Conservation (phyloP, 2,888 invertebrate genomes). For the Gandaritis pyraliata region DNA sequence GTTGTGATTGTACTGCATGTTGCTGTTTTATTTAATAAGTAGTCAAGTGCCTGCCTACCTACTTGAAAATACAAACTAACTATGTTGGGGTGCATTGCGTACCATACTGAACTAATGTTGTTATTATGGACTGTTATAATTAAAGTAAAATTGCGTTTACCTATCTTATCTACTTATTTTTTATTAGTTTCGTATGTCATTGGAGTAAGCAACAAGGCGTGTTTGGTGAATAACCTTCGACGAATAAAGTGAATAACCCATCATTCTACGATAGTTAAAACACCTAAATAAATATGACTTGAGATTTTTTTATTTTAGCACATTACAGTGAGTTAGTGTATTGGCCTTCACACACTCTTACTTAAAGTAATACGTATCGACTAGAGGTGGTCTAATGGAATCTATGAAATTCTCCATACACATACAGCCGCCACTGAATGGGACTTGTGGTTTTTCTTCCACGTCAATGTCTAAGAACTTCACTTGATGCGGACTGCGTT, state of each 20-base stretch:
- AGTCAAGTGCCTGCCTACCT: too few species aligned
- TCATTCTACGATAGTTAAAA: background rate
- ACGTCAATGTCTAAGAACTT: constrained; percentile 43
- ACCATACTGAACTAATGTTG: background rate
- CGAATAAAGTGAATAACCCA: constrained; percentile 3
- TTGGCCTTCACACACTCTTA: constrained; percentile 16
- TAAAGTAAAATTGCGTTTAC: constrained; percentile 8
- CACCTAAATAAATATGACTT: constrained; percentile 14
- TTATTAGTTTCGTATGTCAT: background rate
- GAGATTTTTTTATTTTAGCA: constrained; percentile 2
- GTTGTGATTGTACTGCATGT: too few species aligned
- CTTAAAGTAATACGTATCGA: constrained; percentile 8
- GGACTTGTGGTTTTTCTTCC: constrained; percentile 23
- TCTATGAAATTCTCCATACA: constrained; percentile 63
- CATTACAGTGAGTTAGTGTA: constrained; percentile 13
- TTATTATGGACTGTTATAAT: constrained; percentile 7
- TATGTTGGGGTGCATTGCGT: background rate
- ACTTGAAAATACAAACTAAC: too few species aligned
- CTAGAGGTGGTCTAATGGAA: constrained; percentile 61
- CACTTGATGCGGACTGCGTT: constrained; percentile 45
- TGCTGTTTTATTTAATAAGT: too few species aligned
- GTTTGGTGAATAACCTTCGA: constrained; percentile 2
- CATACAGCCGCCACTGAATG: constrained; percentile 42
- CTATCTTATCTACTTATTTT: background rate
- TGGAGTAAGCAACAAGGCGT: background rate